Conservation (phyloP, 2,888 invertebrate species). For the Trichogramma dendrolimi region DNA sequence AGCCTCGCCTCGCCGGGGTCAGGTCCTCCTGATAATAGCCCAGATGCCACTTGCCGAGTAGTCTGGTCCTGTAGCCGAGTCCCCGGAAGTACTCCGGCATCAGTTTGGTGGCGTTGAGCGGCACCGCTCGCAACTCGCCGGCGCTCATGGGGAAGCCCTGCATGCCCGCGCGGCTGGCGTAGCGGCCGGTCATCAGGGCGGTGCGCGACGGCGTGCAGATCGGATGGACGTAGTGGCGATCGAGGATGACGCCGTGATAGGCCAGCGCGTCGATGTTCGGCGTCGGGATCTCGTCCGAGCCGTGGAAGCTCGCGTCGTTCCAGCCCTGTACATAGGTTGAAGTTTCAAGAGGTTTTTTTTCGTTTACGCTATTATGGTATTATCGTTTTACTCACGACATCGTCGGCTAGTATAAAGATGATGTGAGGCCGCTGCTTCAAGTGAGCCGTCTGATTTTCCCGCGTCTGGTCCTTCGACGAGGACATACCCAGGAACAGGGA, state of each 20-base stretch:
- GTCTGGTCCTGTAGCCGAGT: conserved; percentile 55
- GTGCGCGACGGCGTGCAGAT: conserved; percentile 81
- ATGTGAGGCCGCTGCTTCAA: conserved; percentile 49
- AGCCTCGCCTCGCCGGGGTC: conserved; percentile 72
- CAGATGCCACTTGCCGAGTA: conserved; percentile 61
- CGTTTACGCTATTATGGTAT: no score
- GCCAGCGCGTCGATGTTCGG: conserved; percentile 86
- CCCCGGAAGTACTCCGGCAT: conserved; percentile 55
- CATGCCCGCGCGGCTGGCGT: conserved; percentile 71
- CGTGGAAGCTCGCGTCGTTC: conserved; percentile 88
- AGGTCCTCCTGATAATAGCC: conserved; percentile 56
- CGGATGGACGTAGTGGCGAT: conserved; percentile 80
- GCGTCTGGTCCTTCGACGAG: no score
- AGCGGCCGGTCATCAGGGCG: conserved; percentile 78
- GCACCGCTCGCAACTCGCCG: conserved; percentile 54
- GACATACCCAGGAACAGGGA: no score
- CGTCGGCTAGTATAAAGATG: conserved; percentile 57
- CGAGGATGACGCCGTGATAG: conserved; percentile 76
- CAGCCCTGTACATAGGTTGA: conserved; percentile 61
- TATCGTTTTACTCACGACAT: conserved; percentile 40
- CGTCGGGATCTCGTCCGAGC: conserved; percentile 78
- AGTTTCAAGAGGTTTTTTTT: background rate
- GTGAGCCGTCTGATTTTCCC: no score
- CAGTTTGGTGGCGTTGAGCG: conserved; percentile 49
- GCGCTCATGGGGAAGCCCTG: conserved; percentile 55